Conservation (phyloP, 2,888 invertebrate genomes). For the Steinernema carpocapsae region DNA sequence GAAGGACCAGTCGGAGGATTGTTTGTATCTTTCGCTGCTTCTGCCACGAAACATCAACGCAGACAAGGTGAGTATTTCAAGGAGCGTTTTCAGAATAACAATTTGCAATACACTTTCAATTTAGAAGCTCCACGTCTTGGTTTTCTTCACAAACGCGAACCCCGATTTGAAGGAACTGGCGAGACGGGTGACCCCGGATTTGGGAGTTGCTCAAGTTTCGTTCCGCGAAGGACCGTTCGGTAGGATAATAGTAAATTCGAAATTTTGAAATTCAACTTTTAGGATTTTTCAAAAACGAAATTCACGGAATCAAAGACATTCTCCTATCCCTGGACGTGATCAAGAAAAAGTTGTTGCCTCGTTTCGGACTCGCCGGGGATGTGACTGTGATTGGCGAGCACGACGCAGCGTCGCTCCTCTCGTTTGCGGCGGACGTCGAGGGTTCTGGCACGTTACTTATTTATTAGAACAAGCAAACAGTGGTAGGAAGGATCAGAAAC, state of each 20-base stretch:
- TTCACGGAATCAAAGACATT: slow-evolving; percentile 5
- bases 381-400: neutral
- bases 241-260: neutral
- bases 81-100: neutral
- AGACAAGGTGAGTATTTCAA: neutral
- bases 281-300: slow-evolving; percentile 3
- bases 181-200: neutral
- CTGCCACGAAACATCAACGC: neutral
- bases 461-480: neutral
- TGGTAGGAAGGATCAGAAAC: neutral
- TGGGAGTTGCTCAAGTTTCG: neutral
- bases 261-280: neutral
- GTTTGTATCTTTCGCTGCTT: slow-evolving; percentile 2
- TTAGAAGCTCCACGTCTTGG: neutral
- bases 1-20: neutral
- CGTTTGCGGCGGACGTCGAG: neutral
- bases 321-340: neutral
- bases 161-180: neutral
- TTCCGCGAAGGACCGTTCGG: slow-evolving; percentile 16
- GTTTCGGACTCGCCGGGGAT: neutral
- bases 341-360: neutral
- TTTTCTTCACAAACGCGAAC: neutral
- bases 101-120: neutral
- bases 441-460: neutral
- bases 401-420: slow-evolving; percentile 5